Evolutionary conservation across 2,113 vertebrate species (phyloP).

Genomic region (Cinclus cinclus): DNA sequence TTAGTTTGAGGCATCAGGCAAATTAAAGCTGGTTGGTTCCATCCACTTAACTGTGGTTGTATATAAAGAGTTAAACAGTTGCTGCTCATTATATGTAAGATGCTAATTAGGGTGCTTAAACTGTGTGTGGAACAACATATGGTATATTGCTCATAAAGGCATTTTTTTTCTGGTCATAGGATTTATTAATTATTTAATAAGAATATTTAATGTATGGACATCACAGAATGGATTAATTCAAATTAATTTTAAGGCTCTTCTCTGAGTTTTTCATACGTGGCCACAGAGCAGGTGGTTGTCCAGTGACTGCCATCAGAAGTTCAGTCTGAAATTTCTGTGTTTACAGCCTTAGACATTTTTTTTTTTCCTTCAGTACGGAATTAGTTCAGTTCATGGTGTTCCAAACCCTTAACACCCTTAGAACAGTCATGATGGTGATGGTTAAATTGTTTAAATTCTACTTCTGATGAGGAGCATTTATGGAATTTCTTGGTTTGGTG

Average conservation of each 20-base stretch:
- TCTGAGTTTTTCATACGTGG: background rate
- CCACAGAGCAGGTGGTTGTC: background rate
- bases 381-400: background rate
- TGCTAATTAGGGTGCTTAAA: background rate
- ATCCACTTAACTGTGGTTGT: background rate
- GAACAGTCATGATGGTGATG: background rate
- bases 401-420: background rate
- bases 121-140: background rate
- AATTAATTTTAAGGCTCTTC: background rate
- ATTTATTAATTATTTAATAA: constrained; percentile 48
- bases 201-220: constrained; percentile 15
- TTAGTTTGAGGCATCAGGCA: background rate
- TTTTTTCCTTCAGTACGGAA: background rate
- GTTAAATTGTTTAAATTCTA: background rate
- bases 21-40: background rate
- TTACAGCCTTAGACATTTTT: background rate
- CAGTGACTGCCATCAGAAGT: background rate
- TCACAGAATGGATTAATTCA: background rate
- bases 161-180: background rate
- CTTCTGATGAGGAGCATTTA: background rate
- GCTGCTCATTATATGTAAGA: background rate
- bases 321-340: background rate
- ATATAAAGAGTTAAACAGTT: background rate
- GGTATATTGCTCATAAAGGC: background rate
- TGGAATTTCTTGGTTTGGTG: background rate